Percentiles rank a stretch among this genome's conserved stretches.
Evolutionary conservation across 2,888 invertebrate species (phyloP).

Genomic region (Zygaena filipendulae): DNA sequence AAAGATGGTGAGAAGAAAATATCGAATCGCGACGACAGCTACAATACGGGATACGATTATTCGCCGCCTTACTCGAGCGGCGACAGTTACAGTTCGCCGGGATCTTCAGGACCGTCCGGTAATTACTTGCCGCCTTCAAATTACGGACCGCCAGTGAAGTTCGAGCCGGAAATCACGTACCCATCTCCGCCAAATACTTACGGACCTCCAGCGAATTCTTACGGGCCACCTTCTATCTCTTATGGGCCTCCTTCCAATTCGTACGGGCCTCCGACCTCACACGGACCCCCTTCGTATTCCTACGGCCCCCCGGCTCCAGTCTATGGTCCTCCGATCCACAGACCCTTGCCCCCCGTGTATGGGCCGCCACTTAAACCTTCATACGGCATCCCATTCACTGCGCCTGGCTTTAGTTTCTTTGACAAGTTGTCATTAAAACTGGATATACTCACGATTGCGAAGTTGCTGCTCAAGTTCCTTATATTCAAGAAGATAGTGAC

Average conservation of each 20-base stretch:
- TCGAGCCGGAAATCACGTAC: slow-evolving; percentile 39
- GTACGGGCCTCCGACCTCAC: slow-evolving; percentile 54
- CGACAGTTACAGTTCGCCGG: slow-evolving; percentile 38
- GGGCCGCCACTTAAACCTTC: slow-evolving; percentile 54
- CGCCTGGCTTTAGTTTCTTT: slow-evolving; percentile 63
- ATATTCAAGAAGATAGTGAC: slow-evolving; percentile 86
- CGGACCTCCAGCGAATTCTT: slow-evolving; percentile 30
- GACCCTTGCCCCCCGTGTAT: slow-evolving; percentile 38
- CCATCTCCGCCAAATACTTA: slow-evolving; percentile 39
- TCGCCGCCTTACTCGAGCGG: slow-evolving; percentile 43
- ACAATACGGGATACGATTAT: slow-evolving; percentile 50
- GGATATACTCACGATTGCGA: slow-evolving; percentile 77
- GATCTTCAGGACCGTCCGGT: slow-evolving; percentile 24
- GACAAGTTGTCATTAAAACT: slow-evolving; percentile 77
- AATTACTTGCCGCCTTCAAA: slow-evolving; percentile 35
- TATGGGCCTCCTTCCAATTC: slow-evolving; percentile 42
- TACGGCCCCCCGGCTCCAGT: slow-evolving; percentile 51
- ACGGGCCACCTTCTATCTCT: slow-evolving; percentile 35
- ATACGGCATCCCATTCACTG: slow-evolving; percentile 68
- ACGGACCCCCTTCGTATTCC: slow-evolving; percentile 43
- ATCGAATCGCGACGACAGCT: slow-evolving; percentile 55
- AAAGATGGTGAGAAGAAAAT: slow-evolving; percentile 60
- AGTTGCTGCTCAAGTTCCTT: slow-evolving; percentile 78
- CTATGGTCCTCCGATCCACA: slow-evolving; percentile 47
- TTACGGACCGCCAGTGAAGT: slow-evolving; percentile 34